These are phyloP conservation scores for Ctenodactylus gundi DNA, from an alignment of 2,113 vertebrate genomes.

Conservation along the genomic window DNA sequence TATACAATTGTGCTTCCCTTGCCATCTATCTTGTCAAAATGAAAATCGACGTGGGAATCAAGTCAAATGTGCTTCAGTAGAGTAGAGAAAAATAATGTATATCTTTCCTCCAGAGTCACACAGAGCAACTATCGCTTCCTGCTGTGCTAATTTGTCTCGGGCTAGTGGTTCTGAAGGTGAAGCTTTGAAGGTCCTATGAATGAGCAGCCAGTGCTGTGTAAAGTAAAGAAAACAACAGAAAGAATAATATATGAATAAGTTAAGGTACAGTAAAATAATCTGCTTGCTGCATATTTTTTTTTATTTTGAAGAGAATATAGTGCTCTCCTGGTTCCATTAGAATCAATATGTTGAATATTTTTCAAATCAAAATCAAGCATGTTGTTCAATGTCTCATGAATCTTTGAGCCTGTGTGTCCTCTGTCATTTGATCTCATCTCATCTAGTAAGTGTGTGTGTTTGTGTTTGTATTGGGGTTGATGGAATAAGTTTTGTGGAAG, in stretches of 20 bases:
- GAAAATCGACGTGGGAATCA: conserved; percentile 73
- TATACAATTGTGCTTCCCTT: conserved; percentile 52
- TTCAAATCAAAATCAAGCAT: neutral
- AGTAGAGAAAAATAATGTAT: conserved; percentile 70
- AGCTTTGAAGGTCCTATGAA: conserved; percentile 60
- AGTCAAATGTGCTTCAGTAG: conserved; percentile 67
- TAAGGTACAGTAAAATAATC: neutral
- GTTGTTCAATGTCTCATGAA: neutral
- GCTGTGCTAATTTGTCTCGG: conserved; percentile 68
- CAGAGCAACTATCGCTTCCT: conserved; percentile 45
- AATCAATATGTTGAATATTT: neutral
- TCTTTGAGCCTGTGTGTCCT: neutral
- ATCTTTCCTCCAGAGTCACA: conserved; percentile 60
- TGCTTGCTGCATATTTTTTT: neutral
- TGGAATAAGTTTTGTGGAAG: neutral
- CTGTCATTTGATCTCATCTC: neutral
- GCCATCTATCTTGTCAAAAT: conserved; percentile 73
- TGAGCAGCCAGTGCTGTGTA: neutral
- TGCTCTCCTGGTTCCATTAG: neutral
- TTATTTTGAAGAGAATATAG: neutral
- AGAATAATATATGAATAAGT: neutral
- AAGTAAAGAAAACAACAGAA: conserved; percentile 6
- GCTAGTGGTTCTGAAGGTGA: conserved; percentile 67
- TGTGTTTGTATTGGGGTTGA: no score
- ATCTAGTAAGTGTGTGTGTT: neutral